Percentiles rank a stretch among this genome's conserved stretches.
Evolutionary conservation across 2,113 vertebrate genomes (phyloP).

Genomic region (Onychorhynchus coronatus): DNA sequence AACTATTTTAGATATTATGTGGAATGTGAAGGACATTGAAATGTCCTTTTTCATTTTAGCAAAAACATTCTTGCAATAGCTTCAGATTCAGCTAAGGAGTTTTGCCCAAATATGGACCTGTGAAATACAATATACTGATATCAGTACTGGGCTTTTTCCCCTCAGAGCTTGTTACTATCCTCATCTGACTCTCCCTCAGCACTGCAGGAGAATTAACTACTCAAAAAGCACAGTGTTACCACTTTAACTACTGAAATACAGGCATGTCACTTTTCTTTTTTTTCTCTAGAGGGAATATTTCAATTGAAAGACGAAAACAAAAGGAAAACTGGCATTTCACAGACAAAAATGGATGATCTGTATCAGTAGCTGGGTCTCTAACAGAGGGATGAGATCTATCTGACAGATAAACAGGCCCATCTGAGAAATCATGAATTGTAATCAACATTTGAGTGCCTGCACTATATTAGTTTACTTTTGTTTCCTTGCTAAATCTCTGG

Average conservation of each 20-base stretch:
- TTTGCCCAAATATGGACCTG: constrained; percentile 71
- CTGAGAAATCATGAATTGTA: neutral
- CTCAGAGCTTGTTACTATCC: neutral
- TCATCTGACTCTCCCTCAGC: neutral
- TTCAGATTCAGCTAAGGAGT: constrained; percentile 41
- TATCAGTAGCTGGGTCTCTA: neutral
- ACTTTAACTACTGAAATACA: neutral
- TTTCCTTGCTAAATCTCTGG: neutral
- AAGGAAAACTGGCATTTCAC: neutral
- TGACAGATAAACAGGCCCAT: neutral
- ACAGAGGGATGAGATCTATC: neutral
- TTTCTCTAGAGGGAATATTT: neutral
- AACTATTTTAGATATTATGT: constrained; percentile 51
- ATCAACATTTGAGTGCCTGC: neutral
- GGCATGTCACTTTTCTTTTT: neutral
- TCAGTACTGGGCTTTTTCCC: neutral
- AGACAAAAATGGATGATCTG: neutral
- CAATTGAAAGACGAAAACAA: neutral
- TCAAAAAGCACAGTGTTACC: neutral
- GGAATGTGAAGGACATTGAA: constrained; percentile 43
- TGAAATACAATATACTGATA: constrained; percentile 19
- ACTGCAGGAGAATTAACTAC: neutral
- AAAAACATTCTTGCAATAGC: constrained; percentile 68
- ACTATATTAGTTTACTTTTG: neutral
- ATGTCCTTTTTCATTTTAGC: constrained; percentile 6